Base-by-base conservation (phyloP, 2,113 vertebrate species). In the Poeciliopsis turrubarensis region DNA sequence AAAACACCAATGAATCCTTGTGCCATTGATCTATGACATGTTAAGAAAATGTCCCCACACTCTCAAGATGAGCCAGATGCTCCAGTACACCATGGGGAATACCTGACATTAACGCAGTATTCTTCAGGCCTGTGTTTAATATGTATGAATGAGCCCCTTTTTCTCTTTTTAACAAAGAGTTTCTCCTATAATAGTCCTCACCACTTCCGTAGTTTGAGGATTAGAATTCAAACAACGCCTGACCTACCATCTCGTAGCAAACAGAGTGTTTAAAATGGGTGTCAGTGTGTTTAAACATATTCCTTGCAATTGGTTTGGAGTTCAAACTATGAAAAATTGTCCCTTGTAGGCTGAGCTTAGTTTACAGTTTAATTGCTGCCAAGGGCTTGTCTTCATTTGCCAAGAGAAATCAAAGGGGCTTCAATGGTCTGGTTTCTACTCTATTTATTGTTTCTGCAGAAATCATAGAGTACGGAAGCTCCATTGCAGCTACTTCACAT, bases 391-490 rank as follows among this genome's bases (percentile, higher is more conserved):
- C 68, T 85, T 86, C 72, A 76, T 54, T 79, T 44, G 32, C 88
- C 90, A 71, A 83, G 66, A 86, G 83, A 88, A 94, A 92, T 91
- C 70, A 93, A 82, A 73, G 63, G 87, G 68, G 91, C 87, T 84
- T 87, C 89, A 83, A 77, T 86, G 75, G 77, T 89, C 66, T 80
- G 60, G 86, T 68, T 79, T 72, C 65, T 79, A 54, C 68, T 25
- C n/a, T 60, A 85, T 84, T 60, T 91, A 86, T 86, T 77, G 85
- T 93, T 93, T 92, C 87, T 88, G 91, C 91, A 91, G 93, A 93
- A 93, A 92, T 87, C 76, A 83, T 75, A 79, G 73, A 82, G 84
- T 84, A 88, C 77, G 78, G 73, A 86, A 81, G 34, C 85, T 29
- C 14, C 83, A 86, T 74, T 79, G 65, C 26, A 71, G 22, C 25